Percentiles rank a stretch among this genome's conserved stretches.
Evolutionary conservation across 2,888 invertebrate genomes (phyloP).

Genomic region (Parnassius glacialis): DNA sequence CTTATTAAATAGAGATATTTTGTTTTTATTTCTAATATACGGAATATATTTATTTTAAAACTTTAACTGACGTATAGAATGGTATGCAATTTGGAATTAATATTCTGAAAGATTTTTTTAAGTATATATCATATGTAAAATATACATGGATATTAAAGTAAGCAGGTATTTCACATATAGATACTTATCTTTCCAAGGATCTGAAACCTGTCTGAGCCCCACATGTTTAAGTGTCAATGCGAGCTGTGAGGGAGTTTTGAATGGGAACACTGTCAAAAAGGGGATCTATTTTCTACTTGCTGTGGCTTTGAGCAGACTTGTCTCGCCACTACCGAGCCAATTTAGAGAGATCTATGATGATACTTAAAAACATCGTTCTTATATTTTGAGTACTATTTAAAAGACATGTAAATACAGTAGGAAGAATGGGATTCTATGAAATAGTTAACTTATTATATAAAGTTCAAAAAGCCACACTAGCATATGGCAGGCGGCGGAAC

Average conservation of each 20-base stretch:
- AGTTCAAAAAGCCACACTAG: too few species aligned
- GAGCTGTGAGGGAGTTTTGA: conserved; percentile 15
- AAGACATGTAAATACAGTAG: background rate
- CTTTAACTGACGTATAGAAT: too few species aligned
- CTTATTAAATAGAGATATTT: too few species aligned
- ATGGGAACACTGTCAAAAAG: conserved; percentile 18
- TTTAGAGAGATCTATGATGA: conserved; percentile 3
- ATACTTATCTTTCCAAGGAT: conserved; percentile 6
- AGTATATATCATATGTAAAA: too few species aligned
- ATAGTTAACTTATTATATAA: too few species aligned
- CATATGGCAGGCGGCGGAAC: too few species aligned
- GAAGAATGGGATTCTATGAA: too few species aligned
- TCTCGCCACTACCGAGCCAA: conserved; percentile 10
- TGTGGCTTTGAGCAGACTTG: conserved; percentile 17
- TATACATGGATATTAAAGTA: too few species aligned
- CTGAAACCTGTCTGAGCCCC: conserved; percentile 17
- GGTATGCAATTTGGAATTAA: too few species aligned
- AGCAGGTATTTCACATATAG: background rate
- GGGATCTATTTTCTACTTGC: conserved; percentile 11
- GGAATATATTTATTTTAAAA: too few species aligned
- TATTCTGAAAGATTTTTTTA: too few species aligned
- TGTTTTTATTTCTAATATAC: too few species aligned
- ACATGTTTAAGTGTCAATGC: conserved; percentile 22
- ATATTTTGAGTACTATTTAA: background rate
- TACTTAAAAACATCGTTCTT: conserved; percentile 1